phyloP scores from a whole-genome alignment of 2,113 vertebrate species.

The Pangasianodon hypophthalmus region DNA sequence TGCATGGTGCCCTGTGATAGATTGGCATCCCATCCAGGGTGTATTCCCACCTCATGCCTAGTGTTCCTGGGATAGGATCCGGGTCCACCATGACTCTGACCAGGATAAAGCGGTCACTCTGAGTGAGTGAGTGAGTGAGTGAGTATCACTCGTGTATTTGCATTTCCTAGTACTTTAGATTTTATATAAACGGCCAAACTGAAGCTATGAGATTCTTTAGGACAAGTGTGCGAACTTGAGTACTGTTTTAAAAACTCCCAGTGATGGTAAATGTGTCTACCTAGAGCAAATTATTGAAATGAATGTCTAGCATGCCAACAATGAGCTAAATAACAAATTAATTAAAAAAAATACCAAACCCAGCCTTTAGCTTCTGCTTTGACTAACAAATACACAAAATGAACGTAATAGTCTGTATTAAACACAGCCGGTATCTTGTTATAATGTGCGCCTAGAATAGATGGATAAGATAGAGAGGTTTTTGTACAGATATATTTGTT shows the following conservation, averaged over 20 bases:
- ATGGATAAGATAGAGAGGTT: conserved; percentile 15
- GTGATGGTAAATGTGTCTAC: neutral
- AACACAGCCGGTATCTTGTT: neutral
- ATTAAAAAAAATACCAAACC: neutral
- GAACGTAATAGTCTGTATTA: neutral
- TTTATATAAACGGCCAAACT: neutral
- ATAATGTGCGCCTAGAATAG: neutral
- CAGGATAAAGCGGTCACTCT: neutral
- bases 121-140: neutral
- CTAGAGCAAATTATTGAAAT: neutral
- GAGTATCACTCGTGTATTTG: neutral
- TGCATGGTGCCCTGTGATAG: neutral
- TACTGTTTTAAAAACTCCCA: neutral
- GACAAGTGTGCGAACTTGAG: neutral
- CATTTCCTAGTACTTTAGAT: neutral
- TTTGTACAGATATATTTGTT: conserved; percentile 32
- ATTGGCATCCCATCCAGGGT: neutral
- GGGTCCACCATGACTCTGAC: neutral
- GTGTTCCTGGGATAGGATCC: neutral
- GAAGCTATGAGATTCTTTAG: neutral
- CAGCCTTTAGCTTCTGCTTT: neutral
- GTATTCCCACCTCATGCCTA: neutral
- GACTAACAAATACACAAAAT: neutral
- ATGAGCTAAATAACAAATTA: neutral
- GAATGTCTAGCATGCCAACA: neutral